Evolutionary conservation across 2,797 vertebrate species (phyloP), one percentile per base, ranked within the genome.

Genomic region (Syngnathus acus): DNA sequence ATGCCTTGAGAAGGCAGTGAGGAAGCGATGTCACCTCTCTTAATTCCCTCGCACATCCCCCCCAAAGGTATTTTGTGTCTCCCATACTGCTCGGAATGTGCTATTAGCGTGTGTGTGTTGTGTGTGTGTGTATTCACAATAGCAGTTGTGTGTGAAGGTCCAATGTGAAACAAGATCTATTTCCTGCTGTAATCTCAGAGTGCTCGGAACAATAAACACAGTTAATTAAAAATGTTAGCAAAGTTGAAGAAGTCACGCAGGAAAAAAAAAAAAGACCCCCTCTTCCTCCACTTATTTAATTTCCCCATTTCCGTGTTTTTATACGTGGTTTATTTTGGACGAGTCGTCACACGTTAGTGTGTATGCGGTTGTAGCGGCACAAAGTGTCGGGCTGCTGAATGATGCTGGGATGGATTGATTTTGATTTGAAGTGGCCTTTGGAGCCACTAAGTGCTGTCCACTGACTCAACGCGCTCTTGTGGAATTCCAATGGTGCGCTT

Each of bases 391-490:
- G 50, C 23, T 17, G 64, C 38, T 75, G 77, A 83, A 77, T 73
- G 77, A 80, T 72, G 72, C 65, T 58, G 62, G 61, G 72, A 90
- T 90, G 74, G 82, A 90, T 89, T 81, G 76, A 62, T 76, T 87
- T 86, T 83, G 84, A 86, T 88, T 86, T 85, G 79, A 85, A 87
- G 85, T 86, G 85, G 79, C 87, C 88, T 89, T 90, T 89, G 67
- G 79, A 88, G 86, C 86, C 83, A 82, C 76, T 84, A 84, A 88
- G 84, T 84, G 80, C 81, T 84, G 68, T 79, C 85, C 78, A 81
- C 78, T 60, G 60, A 79, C 78, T 85, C 68, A 79, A 81, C 73
- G 72, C 72, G 66, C 73, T 64, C 57, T 55, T 48, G 54, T 74
- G 78, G 76, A 81, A 81, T 88, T 81, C 72, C 69, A 82, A 76